These are phyloP conservation scores for Drosophila paracracens DNA, from an alignment of 2,888 invertebrate genomes.

Conservation along the genomic window DNA sequence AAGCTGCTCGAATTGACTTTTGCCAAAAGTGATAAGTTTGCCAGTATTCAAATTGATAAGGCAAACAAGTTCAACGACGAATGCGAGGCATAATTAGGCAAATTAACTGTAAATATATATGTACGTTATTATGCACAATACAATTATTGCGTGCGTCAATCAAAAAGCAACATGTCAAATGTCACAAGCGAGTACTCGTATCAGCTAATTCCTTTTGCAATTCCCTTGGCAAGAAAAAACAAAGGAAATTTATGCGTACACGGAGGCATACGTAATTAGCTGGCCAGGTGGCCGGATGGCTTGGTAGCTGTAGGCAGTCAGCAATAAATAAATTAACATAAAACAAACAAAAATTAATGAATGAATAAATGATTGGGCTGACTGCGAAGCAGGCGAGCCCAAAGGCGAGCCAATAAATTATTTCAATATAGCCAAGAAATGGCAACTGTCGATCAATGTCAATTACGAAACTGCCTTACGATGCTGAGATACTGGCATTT, in stretches of 20 bases:
- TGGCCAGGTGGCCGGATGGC: slow-evolving; percentile 39
- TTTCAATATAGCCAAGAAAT: slow-evolving; percentile 60
- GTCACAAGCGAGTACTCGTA: slow-evolving; percentile 48
- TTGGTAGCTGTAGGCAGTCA: slow-evolving; percentile 31
- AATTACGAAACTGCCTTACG: slow-evolving; percentile 60
- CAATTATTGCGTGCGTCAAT: slow-evolving; percentile 66
- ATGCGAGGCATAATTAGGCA: slow-evolving; percentile 56
- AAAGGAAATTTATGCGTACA: slow-evolving; percentile 67
- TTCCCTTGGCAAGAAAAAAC: slow-evolving; percentile 14
- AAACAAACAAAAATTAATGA: slow-evolving; percentile 80
- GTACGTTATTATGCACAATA: slow-evolving; percentile 29
- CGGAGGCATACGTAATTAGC: slow-evolving; percentile 67
- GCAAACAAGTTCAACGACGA: slow-evolving; percentile 26
- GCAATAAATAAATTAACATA: slow-evolving; percentile 80
- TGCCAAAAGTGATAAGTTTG: slow-evolving; percentile 60
- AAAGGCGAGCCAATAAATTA: slow-evolving; percentile 62
- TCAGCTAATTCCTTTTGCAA: slow-evolving; percentile 54
- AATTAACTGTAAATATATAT: slow-evolving; percentile 68
- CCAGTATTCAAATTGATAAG: slow-evolving; percentile 61
- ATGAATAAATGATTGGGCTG: slow-evolving; percentile 75
- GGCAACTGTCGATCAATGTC: slow-evolving; percentile 79
- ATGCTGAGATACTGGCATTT: slow-evolving; percentile 17
- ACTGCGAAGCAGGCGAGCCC: slow-evolving; percentile 11
- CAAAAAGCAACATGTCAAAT: slow-evolving; percentile 77
- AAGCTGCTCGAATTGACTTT: slow-evolving; percentile 20